Conservation (phyloP, 2,113 vertebrate genomes). For the Empidonax traillii region DNA sequence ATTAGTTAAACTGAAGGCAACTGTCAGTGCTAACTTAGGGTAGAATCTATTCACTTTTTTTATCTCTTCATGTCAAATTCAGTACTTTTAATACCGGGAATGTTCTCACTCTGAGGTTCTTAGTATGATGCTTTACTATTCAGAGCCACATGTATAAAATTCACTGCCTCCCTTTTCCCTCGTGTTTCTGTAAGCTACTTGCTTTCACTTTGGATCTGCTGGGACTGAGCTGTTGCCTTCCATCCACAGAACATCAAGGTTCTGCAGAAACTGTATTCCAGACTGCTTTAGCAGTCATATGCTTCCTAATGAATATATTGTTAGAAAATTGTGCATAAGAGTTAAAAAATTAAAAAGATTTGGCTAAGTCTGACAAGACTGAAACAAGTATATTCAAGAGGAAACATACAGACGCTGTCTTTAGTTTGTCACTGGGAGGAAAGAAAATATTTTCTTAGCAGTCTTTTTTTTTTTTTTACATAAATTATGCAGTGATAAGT, state of each 20-base stretch:
- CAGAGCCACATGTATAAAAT: background rate
- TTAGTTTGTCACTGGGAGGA: background rate
- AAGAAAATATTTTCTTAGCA: constrained; percentile 19
- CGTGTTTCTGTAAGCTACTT: background rate
- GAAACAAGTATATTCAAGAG: background rate
- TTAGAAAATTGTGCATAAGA: background rate
- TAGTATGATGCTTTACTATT: background rate
- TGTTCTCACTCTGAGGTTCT: background rate
- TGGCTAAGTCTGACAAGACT: background rate
- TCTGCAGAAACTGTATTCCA: background rate
- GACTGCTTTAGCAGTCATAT: background rate
- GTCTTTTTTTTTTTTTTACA: background rate
- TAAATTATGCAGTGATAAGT: background rate
- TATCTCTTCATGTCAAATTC: background rate
- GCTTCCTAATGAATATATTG: background rate
- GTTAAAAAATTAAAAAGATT: background rate
- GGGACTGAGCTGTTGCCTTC: background rate
- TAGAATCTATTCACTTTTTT: background rate
- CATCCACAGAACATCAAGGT: background rate
- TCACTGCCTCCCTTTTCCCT: background rate
- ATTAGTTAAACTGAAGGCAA: background rate
- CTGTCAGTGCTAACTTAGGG: background rate
- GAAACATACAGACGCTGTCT: background rate
- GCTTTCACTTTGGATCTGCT: background rate
- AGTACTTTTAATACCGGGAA: background rate